phyloP scores from a whole-genome alignment of 2,888 invertebrate species.

The Iselma pallidipennis region DNA sequence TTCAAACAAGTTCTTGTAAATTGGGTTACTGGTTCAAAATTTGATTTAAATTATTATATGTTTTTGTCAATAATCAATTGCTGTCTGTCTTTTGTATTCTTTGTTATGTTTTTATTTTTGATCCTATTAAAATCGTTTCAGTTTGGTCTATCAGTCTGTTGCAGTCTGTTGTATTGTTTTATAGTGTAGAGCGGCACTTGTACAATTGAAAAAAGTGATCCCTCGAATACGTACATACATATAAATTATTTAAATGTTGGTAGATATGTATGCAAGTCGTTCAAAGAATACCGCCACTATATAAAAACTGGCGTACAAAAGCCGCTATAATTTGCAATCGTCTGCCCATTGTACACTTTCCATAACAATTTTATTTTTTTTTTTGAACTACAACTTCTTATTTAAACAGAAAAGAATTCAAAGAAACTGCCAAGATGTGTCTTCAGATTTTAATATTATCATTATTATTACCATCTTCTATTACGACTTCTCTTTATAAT shows the following conservation, averaged over 20 bases:
- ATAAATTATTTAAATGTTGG: constrained; percentile 59
- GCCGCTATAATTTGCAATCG: constrained; percentile 51
- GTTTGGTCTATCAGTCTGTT: constrained; percentile 28
- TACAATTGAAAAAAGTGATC: constrained; percentile 52
- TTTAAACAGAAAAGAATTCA: neutral
- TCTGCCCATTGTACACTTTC: constrained; percentile 46
- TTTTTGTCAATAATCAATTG: too few relatives aligned
- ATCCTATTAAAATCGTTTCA: neutral
- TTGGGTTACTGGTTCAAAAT: constrained; percentile 22
- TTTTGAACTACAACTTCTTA: neutral
- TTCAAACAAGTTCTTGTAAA: constrained; percentile 14
- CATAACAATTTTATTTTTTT: constrained; percentile 44
- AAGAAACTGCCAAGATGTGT: too few relatives aligned
- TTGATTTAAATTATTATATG: constrained; percentile 4
- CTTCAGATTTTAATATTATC: too few relatives aligned
- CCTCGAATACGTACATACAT: constrained; percentile 54
- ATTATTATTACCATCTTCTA: too few relatives aligned
- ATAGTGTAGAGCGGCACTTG: constrained; percentile 35
- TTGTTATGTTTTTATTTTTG: neutral
- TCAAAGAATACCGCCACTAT: constrained; percentile 54
- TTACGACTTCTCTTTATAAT: too few relatives aligned
- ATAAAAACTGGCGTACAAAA: constrained; percentile 55
- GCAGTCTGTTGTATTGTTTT: constrained; percentile 48
- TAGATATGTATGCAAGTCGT: constrained; percentile 57
- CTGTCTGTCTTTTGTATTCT: neutral